Conservation (phyloP, 2,888 invertebrate genomes). For the Laspeyria flexula region DNA sequence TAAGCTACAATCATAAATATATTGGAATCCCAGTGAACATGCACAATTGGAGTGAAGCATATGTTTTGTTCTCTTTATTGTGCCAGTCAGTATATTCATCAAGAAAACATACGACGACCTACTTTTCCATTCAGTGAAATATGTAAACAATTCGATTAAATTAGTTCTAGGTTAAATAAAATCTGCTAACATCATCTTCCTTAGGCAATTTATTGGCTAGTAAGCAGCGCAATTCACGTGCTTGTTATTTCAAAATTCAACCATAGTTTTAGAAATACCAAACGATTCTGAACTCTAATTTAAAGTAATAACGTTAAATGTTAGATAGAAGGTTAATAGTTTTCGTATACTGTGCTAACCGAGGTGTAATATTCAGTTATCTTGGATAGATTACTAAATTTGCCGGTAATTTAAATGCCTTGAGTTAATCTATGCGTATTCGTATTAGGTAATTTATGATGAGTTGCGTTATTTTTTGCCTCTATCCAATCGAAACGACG, state of each 20-base stretch:
- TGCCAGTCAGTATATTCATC: no score
- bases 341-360: constrained; percentile 1
- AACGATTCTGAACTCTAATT: not conserved
- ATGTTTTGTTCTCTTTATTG: no score
- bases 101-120: no score
- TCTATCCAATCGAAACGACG: no score
- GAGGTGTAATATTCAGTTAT: constrained; percentile 7
- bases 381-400: not conserved
- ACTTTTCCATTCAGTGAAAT: not conserved
- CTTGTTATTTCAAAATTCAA: constrained; percentile 3
- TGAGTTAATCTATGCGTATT: not conserved
- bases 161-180: constrained; percentile 1
- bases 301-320: not conserved
- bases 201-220: constrained; percentile 1
- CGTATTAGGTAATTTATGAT: no score
- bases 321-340: not conserved
- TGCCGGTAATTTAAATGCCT: not conserved
- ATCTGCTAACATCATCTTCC: not conserved
- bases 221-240: constrained; percentile 6
- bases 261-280: not conserved
- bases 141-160: not conserved
- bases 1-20: no score
- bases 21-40: no score
- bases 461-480: no score
- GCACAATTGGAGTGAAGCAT: no score